Evolutionary conservation across 1,140 invertebrate species (phyloP), one percentile per base, ranked within the genome.

Genomic region (Epicauta chinensis): DNA sequence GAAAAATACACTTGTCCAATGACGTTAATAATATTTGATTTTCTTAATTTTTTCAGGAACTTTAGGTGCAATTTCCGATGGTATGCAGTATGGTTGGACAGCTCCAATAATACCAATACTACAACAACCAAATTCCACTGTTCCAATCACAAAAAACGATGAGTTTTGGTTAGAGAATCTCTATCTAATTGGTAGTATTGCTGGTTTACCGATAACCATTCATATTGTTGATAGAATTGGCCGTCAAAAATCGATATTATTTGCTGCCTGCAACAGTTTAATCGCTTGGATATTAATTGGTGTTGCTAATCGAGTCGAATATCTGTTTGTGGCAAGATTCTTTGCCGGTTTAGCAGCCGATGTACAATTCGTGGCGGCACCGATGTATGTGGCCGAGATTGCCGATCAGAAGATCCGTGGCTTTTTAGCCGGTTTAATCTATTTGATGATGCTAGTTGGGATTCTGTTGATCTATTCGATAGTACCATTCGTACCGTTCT

Each of bases 261-360:
- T 78, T 1, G 69, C 80, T 0, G 69, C 78, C 0, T 17, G 77
- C 0, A 79, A 81, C 0, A 85, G 81, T 58, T 53, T 82, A 0
- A 1, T 78, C 1, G 81, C 82, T 3, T 88, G 83, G 82, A 31
- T 71, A 1, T 52, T 81, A 0, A 81, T 86, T 15, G 63, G 75
- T 3, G 60, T 74, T 29, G 69, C 76, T 7, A 57, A 56, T 3
- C 61, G 53, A 10, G 62, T 75, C 0, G 65, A 65, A 61, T 55
- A 75, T 37, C 55, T 80, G 34, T 79, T 76, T 52, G 37, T 75
- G 1, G 82, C 81, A 0, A 67, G 67, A 44, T 67, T 66, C 45
- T 35, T 67, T 0, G 37, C 57, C 7, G 67, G 67, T 16, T 38
- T 67, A n/a, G 58, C 61, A 13, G 59, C 50, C 10, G 60, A 66